Evolutionary conservation across 2,797 vertebrate genomes (phyloP).

Genomic region (Cynodonichthys magdalenae): DNA sequence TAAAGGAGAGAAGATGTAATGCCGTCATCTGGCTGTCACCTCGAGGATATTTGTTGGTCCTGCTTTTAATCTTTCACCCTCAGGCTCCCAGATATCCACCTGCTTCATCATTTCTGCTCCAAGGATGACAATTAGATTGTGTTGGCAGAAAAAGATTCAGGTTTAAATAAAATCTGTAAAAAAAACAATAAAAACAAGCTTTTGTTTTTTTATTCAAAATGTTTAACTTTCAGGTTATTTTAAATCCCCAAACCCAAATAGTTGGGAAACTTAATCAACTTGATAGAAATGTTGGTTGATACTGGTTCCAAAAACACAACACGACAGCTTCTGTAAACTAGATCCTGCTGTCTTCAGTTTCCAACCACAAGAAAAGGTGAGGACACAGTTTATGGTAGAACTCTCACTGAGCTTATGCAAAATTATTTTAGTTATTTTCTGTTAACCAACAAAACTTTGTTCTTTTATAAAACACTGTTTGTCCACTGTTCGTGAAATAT

Average conservation of each 20-base stretch:
- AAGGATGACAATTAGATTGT: conserved; percentile 1
- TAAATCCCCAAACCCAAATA: too few relatives aligned
- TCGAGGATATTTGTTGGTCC: conserved; percentile 12
- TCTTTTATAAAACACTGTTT: neutral
- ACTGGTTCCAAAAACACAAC: too few relatives aligned
- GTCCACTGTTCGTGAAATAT: neutral
- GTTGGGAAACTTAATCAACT: too few relatives aligned
- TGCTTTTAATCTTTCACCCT: conserved; percentile 26
- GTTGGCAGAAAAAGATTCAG: conserved; percentile 1
- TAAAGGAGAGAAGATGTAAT: conserved; percentile 8
- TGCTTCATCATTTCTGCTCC: conserved; percentile 1
- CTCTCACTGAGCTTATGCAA: too few relatives aligned
- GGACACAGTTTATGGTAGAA: too few relatives aligned
- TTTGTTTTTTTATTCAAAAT: too few relatives aligned
- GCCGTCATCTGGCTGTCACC: neutral
- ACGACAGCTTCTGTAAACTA: too few relatives aligned
- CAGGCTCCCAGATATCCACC: neutral
- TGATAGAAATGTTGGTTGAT: too few relatives aligned
- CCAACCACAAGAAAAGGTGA: too few relatives aligned
- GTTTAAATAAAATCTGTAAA: neutral
- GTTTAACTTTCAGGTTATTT: neutral
- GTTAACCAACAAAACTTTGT: neutral
- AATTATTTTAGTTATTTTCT: too few relatives aligned
- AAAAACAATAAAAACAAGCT: neutral
- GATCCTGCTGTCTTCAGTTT: too few relatives aligned